Evolutionary conservation across 2,113 vertebrate genomes (phyloP).

Genomic region (Deroptyus accipitrinus): DNA sequence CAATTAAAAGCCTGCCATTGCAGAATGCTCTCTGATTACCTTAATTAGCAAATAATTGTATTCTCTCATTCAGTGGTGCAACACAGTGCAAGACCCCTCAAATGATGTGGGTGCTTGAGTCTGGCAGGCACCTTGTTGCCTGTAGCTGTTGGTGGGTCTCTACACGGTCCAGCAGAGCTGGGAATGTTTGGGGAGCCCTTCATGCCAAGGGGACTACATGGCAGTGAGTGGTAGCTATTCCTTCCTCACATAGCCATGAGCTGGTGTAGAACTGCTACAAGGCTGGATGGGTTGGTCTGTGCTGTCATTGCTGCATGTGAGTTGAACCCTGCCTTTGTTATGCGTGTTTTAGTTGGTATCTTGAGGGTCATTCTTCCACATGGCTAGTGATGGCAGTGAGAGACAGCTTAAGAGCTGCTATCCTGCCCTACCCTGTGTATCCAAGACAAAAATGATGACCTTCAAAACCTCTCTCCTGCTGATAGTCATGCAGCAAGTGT

Average conservation of each 20-base stretch:
- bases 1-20: constrained; percentile 66
- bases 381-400: neutral
- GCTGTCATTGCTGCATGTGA: neutral
- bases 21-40: constrained; percentile 63
- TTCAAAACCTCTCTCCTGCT: neutral
- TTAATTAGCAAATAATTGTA: constrained; percentile 66
- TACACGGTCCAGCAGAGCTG: accelerated
- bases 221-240: neutral
- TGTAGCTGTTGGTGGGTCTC: neutral
- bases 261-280: accelerated
- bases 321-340: neutral
- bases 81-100: neutral
- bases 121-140: neutral
- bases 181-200: neutral
- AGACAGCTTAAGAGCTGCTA: neutral
- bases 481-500: neutral
- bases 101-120: neutral
- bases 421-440: neutral
- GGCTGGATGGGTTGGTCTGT: neutral
- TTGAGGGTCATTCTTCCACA: neutral
- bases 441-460: neutral
- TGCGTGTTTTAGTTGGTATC: neutral
- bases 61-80: constrained; percentile 42
- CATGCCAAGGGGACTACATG: no score
- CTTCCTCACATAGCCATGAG: neutral